A percentile compares a stretch with the other conserved stretches of the same genome.
Conservation (phyloP, 1,140 invertebrate genomes). For the Trichonephila clavata region DNA sequence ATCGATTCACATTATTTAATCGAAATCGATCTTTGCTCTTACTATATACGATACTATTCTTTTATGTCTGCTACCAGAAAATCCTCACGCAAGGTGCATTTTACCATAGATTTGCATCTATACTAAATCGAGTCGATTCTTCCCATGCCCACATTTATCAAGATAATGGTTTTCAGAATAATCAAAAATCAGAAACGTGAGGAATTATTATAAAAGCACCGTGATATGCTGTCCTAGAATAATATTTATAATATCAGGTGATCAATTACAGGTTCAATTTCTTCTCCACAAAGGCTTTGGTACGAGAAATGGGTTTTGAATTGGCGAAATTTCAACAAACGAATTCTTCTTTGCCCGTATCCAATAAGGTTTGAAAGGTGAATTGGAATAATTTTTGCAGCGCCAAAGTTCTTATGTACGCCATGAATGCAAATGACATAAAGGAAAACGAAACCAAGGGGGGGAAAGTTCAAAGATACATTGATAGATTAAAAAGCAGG, state of each 20-base stretch:
- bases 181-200: slow-evolving; percentile 47
- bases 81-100: background rate
- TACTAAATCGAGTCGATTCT: background rate
- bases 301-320: background rate
- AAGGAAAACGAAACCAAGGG: background rate
- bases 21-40: slow-evolving; percentile 19
- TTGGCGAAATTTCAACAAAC: background rate
- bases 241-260: background rate
- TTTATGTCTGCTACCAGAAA: background rate
- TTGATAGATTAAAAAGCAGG: background rate
- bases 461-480: background rate
- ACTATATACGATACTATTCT: background rate
- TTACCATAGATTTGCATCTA: background rate
- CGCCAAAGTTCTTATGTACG: background rate
- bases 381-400: background rate
- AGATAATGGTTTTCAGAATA: slow-evolving; percentile 39
- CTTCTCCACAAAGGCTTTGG: background rate
- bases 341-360: background rate
- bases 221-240: background rate
- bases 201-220: slow-evolving; percentile 13
- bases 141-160: background rate
- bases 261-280: background rate
- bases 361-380: background rate
- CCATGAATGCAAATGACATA: background rate
- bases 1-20: slow-evolving; percentile 12